Base-by-base conservation (phyloP, 2,113 vertebrate genomes). In the Pedionomus torquatus region DNA sequence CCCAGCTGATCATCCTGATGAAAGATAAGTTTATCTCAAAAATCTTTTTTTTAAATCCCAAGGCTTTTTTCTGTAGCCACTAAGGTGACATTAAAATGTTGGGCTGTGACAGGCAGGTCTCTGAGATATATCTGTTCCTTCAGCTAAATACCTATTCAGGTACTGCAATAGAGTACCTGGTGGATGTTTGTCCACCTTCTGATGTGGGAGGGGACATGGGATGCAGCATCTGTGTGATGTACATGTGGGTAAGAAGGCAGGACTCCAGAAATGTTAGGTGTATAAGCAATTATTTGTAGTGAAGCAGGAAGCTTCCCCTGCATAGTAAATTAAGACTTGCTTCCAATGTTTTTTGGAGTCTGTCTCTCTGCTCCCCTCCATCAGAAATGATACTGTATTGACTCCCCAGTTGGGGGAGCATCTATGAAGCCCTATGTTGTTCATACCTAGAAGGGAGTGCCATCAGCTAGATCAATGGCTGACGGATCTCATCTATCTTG, bases 351-450 rank as follows among this genome's bases (percentile, higher is more conserved):
- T 30, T 65, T 58, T 44, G 25, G 37, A 49, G 5, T 31, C 23
- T 11, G 0, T 8, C 0, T 63, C 39, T 79, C 57, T 87, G 35
- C 39, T 76, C 24, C 20, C 10, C 0, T 1, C 23, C 48, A 72
- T 39, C 78, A 85, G 35, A 70, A 81, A 3, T 17, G 12, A 13
- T 54, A 31, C 19, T 84, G 12, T 48, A 83, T 58, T 65, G 31
- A 43, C 44, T 70, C 26, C 51, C 51, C 58, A 58, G 18, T 5
- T 23, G 13, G 33, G 28, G 49, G 18, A 25, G 18, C 60, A 13
- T 28, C 63, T 69, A 11, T 46, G 43, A 82, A 63, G 52, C 25
- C 46, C 52, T 66, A 2, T 25, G 30, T 10, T 74, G 43, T 37
- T 72, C 54, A 78, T 43, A 58, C n/a, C n/a, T 81, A 48, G 44